These are phyloP conservation scores for Sogatella furcifera DNA, from an alignment of 1,140 invertebrate genomes.

Conservation along the genomic window DNA sequence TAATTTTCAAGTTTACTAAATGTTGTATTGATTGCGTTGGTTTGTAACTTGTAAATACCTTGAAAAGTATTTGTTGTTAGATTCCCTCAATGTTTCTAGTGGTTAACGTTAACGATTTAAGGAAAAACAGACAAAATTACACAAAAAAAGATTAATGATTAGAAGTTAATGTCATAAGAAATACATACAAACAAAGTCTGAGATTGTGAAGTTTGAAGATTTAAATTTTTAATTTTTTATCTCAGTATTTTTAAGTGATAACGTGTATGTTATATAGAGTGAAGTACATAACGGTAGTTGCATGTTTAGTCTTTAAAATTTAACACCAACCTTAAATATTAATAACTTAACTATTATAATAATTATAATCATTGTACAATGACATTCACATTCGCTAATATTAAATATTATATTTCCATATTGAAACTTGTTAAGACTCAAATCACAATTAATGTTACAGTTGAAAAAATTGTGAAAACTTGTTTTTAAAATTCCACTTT, in stretches of 20 bases:
- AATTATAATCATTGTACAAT: background rate
- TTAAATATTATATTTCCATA: too few relatives aligned
- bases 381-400: background rate
- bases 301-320: conserved; percentile 8
- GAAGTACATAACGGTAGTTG: background rate
- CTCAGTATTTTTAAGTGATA: conserved; percentile 7
- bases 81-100: conserved; percentile 5
- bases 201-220: conserved; percentile 23
- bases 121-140: conserved; percentile 4
- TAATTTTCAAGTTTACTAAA: background rate
- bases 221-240: conserved; percentile 21
- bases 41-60: conserved; percentile 2
- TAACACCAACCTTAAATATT: conserved; percentile 12
- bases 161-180: conserved; percentile 9
- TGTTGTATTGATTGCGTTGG: background rate
- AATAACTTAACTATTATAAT: background rate
- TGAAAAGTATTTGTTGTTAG: conserved; percentile 4
- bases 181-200: conserved; percentile 19
- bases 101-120: conserved; percentile 7
- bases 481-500: background rate
- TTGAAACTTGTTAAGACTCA: too few relatives aligned
- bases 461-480: background rate
- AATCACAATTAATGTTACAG: background rate
- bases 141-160: background rate
- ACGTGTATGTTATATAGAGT: background rate